Evolutionary conservation across 2,797 vertebrate genomes (phyloP).

Genomic region (Rachycentron canadum): DNA sequence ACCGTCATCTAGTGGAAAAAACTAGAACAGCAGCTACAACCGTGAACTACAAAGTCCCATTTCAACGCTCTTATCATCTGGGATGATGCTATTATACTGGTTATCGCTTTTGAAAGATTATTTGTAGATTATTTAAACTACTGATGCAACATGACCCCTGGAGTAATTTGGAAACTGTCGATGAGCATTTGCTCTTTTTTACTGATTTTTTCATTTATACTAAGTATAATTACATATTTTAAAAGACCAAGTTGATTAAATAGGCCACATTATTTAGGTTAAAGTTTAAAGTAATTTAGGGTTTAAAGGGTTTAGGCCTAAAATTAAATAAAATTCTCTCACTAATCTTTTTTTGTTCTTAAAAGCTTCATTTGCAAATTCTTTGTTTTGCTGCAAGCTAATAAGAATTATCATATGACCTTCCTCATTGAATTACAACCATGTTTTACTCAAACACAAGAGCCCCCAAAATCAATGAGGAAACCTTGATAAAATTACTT

Average conservation of each 20-base stretch:
- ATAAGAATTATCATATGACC: not conserved
- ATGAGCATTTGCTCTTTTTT: no score
- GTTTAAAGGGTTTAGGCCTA: not conserved
- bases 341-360: not conserved
- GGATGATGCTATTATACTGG: no score
- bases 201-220: not conserved
- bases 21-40: not conserved
- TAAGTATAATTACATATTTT: no score
- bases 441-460: not conserved
- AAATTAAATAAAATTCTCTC: not conserved
- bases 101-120: no score
- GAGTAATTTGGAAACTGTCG: no score
- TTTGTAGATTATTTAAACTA: no score
- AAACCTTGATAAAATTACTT: not conserved
- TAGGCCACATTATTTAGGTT: no score
- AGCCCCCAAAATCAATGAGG: not conserved
- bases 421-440: not conserved
- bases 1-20: constrained; percentile 50
- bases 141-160: no score
- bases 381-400: not conserved
- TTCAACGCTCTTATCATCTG: no score
- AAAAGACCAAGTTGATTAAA: no score
- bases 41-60: not conserved
- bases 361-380: not conserved
- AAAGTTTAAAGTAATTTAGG: no score